phyloP scores from a whole-genome alignment of 1,140 invertebrate species.

The Lethocerus indicus region DNA sequence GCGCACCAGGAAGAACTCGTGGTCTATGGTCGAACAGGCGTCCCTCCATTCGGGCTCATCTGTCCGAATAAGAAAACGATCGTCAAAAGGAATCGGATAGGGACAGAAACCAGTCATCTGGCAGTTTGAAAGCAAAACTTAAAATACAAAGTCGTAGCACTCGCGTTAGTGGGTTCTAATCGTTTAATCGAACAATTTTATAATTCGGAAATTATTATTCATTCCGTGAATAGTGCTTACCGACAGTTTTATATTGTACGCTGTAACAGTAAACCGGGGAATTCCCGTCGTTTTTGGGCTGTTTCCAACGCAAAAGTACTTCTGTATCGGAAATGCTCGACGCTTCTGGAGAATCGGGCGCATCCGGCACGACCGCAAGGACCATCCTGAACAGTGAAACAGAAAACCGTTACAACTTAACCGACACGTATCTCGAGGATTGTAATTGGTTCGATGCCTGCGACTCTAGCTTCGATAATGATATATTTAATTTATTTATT shows the following conservation, averaged over 20 bases:
- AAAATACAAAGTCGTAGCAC: no score
- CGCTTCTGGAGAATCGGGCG: conserved; percentile 76
- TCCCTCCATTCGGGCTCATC: conserved; percentile 73
- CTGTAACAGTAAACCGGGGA: conserved; percentile 68
- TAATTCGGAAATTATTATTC: no score
- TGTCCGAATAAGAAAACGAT: no score
- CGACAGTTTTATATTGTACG: conserved; percentile 55
- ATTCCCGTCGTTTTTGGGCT: conserved; percentile 68
- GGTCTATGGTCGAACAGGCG: conserved; percentile 73
- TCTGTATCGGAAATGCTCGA: conserved; percentile 67
- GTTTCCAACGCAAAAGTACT: conserved; percentile 74
- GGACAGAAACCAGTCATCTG: not conserved
- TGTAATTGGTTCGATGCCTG: no score
- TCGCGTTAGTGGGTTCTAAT: no score
- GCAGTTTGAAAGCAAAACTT: no score
- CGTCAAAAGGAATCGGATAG: no score
- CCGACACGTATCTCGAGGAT: no score
- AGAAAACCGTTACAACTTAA: conserved; percentile 3
- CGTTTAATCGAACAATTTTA: no score
- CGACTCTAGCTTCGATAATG: no score
- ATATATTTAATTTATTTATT: no score
- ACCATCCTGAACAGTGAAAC: conserved; percentile 35
- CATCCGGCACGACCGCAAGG: conserved; percentile 50
- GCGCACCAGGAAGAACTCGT: conserved; percentile 78
- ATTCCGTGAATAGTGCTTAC: no score